Evolutionary conservation across 1,140 invertebrate genomes (phyloP).

Genomic region (Calephelis virginiensis): DNA sequence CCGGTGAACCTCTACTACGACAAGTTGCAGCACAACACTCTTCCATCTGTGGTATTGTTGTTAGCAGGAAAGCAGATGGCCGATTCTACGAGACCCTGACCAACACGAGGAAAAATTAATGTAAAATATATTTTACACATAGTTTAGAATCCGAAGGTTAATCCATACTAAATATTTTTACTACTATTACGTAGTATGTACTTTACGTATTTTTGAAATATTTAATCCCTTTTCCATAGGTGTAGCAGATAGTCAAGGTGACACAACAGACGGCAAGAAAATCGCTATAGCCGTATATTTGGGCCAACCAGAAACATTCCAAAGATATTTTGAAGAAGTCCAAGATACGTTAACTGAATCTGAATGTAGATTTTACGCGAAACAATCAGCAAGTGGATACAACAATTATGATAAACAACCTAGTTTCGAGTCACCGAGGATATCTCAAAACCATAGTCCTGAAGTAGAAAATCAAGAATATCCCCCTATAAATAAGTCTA

Average conservation of each 20-base stretch:
- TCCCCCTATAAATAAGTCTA: conserved; percentile 70
- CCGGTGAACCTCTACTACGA: too few species aligned
- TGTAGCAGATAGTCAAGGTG: conserved; percentile 83
- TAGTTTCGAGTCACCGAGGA: conserved; percentile 74
- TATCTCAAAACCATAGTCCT: conserved; percentile 75
- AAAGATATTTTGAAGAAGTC: conserved; percentile 84
- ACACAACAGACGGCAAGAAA: conserved; percentile 91
- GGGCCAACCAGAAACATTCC: conserved; percentile 88
- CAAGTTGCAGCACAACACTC: too few species aligned
- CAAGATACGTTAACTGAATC: conserved; percentile 79
- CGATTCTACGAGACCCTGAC: too few species aligned
- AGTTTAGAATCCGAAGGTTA: too few species aligned
- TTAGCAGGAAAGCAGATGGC: too few species aligned
- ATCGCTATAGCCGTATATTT: conserved; percentile 91
- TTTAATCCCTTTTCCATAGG: conserved; percentile 39
- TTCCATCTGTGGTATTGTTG: too few species aligned
- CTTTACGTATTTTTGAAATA: too few species aligned
- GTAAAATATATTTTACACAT: too few species aligned
- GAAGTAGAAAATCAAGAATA: conserved; percentile 73
- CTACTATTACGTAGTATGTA: too few species aligned
- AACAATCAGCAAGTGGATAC: conserved; percentile 65
- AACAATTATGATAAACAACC: conserved; percentile 78
- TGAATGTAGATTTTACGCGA: conserved; percentile 78
- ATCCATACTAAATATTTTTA: too few species aligned
- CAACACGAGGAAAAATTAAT: too few species aligned